Conservation (phyloP, 92 coral and sea anemone species). For the Paramuricea clavata region DNA sequence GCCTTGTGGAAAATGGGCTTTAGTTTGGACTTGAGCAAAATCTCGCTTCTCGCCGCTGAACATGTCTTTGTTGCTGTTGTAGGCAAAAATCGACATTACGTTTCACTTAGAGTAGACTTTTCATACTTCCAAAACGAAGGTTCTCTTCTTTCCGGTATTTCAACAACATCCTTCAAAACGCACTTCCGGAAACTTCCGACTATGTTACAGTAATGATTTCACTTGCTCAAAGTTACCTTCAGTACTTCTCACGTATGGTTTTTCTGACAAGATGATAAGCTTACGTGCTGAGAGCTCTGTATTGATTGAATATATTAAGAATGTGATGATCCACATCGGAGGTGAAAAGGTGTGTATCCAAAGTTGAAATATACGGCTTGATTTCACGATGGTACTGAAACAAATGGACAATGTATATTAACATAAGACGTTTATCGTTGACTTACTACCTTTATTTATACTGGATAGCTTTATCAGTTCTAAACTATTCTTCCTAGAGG, state of each 20-base stretch:
- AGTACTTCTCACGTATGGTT: background rate
- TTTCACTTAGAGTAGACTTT: too few species aligned
- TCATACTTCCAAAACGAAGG: too few species aligned
- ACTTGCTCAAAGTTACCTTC: background rate
- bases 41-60: too few species aligned
- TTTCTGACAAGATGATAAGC: background rate
- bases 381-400: conserved; percentile 88
- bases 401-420: conserved; percentile 2
- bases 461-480: background rate
- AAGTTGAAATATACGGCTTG: conserved; percentile 82
- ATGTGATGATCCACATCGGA: conserved; percentile 92
- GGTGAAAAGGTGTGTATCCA: conserved; percentile 92
- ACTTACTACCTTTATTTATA: background rate
- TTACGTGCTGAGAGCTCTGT: conserved; percentile 84
- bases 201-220: background rate
- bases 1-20: too few species aligned
- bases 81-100: too few species aligned
- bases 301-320: conserved; percentile 86
- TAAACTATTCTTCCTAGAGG: too few species aligned
- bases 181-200: background rate
- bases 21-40: too few species aligned
- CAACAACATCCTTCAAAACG: background rate
- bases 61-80: too few species aligned
- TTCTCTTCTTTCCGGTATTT: background rate
- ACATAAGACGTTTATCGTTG: background rate